A percentile compares a stretch with the other conserved stretches of the same genome.
Evolutionary conservation across 2,888 invertebrate genomes (phyloP).

Genomic region (Escarpia spicata): DNA sequence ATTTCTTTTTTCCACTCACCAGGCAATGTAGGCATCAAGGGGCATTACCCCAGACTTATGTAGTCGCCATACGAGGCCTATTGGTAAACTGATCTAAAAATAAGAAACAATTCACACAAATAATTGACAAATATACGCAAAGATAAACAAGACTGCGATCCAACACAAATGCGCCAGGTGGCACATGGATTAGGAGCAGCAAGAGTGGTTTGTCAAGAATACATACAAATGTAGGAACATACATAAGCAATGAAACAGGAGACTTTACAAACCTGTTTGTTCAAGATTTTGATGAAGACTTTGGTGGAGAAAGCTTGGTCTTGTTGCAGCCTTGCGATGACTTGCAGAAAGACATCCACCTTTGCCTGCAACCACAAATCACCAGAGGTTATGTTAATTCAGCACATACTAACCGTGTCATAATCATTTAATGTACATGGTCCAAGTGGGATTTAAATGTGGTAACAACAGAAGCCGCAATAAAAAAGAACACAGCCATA

Average conservation of each 20-base stretch:
- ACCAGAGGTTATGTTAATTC: neutral
- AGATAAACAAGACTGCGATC: neutral
- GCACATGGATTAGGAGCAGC: neutral
- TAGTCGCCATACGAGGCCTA: neutral
- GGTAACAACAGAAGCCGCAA: neutral
- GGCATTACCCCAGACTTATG: neutral
- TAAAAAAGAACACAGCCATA: neutral
- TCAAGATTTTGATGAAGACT: slow-evolving; percentile 5
- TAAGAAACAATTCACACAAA: neutral
- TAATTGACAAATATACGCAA: neutral
- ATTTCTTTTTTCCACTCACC: neutral
- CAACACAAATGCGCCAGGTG: neutral
- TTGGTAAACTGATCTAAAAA: neutral
- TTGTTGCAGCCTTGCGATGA: neutral
- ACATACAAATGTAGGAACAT: neutral
- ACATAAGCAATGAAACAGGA: neutral
- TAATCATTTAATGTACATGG: neutral
- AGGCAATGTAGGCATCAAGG: neutral
- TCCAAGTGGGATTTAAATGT: neutral
- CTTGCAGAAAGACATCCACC: neutral
- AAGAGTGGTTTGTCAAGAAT: neutral
- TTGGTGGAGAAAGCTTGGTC: slow-evolving; percentile 10
- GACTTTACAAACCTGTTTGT: slow-evolving; percentile 9
- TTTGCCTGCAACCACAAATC: neutral
- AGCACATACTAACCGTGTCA: neutral